Base-by-base conservation (phyloP, 2,797 vertebrate genomes). In the Esox masquinongy region DNA sequence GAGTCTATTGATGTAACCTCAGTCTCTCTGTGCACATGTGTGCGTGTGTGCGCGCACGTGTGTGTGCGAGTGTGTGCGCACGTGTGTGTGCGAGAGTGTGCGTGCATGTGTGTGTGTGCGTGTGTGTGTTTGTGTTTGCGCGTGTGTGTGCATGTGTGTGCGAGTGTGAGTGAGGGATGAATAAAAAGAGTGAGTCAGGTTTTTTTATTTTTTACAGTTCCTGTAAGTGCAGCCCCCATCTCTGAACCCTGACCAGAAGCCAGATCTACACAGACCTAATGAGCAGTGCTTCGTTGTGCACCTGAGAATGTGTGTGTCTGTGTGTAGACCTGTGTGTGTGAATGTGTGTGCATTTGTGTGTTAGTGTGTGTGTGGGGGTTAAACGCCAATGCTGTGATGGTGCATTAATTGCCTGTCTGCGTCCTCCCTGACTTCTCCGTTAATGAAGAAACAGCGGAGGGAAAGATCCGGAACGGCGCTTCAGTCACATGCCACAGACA, bases 91-190 rank as follows among this genome's bases (percentile, higher is more conserved):
- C 3, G 29, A 1, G 29, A 1, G 29, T 31, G 29, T 31, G 29
- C 3, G 29, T 31, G 29, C 3, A 3, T 31, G 29, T 31, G 29
- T 31, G 29, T 31, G 29, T 31, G 29, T 31, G 29, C 3, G 29
- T 31, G 29, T 31, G 82, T 71, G 66, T 75, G 70, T 53, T 24
- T 56, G 82, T 83, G 79, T n/a, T n/a, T n/a, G n/a, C n/a, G n/a
- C n/a, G n/a, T 81, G 83, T 80, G 74, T 78, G 75, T 79, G 81
- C 75, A 82, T 79, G 77, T 76, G 75, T 85, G 69, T 89, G 84
- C 78, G 80, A 29, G 77, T 47, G 72, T 29, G 50, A 19, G 71
- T 72, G 78, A 39, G 76, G 2, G 26, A 53, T 82, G 19, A 61
- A 61, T 43, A n/a, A n/a, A 61, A 19, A 61, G 22, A 61, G 22